phyloP scores from a whole-genome alignment of 2,888 invertebrate species.

The Muschampia plurimacula region DNA sequence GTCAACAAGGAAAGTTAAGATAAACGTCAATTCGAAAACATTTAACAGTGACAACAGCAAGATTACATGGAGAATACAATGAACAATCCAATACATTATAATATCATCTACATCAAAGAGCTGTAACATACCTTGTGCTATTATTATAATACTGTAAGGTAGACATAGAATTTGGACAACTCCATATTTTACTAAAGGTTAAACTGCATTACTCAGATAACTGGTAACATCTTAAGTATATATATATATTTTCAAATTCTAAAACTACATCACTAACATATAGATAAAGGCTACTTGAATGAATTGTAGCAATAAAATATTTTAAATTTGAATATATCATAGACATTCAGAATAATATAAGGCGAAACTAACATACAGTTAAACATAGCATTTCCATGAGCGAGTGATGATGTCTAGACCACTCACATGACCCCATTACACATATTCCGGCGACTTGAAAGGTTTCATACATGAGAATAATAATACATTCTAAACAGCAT shows the following conservation, averaged over 20 bases:
- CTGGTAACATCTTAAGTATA: constrained; percentile 69
- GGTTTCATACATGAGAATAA: constrained; percentile 61
- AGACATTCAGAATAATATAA: constrained; percentile 48
- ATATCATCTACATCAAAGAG: constrained; percentile 53
- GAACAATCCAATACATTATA: constrained; percentile 51
- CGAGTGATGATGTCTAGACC: constrained; percentile 59
- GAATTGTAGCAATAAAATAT: constrained; percentile 81
- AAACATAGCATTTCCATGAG: constrained; percentile 46
- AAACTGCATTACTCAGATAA: constrained; percentile 57
- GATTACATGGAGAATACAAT: constrained; percentile 54
- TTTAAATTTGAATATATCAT: constrained; percentile 46
- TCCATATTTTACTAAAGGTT: constrained; percentile 44
- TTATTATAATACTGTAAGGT: constrained; percentile 52
- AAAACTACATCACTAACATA: constrained; percentile 74
- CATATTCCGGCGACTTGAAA: constrained; percentile 70
- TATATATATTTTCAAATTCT: constrained; percentile 63
- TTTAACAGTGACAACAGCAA: constrained; percentile 53
- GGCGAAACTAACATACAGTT: constrained; percentile 79
- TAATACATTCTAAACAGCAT: constrained; percentile 68
- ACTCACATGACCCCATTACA: constrained; percentile 64
- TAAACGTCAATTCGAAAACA: constrained; percentile 54
- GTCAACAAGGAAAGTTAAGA: constrained; percentile 52
- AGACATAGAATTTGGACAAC: constrained; percentile 42
- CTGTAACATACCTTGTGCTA: constrained; percentile 55
- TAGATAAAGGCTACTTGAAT: constrained; percentile 68